Evolutionary conservation across 2,113 vertebrate genomes (phyloP).

Genomic region (Anoplopoma fimbria): DNA sequence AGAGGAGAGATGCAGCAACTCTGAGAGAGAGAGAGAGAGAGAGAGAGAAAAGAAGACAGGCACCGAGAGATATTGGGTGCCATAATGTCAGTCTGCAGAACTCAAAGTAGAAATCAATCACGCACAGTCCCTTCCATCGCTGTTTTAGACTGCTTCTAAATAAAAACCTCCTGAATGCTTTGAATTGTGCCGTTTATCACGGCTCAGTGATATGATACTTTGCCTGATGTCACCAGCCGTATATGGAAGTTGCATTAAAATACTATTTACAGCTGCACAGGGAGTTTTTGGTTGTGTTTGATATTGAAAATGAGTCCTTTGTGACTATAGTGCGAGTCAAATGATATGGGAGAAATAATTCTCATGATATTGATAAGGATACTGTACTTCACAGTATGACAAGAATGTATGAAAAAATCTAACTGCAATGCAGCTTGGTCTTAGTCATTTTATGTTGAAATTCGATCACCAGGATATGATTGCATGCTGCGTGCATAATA

Average conservation of each 20-base stretch:
- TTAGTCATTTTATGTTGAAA: not conserved
- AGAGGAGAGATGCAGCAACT: slow-evolving; percentile 45
- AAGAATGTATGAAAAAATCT: not conserved
- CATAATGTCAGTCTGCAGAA: slow-evolving; percentile 67
- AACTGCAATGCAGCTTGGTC: not conserved
- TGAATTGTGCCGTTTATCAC: slow-evolving; percentile 30
- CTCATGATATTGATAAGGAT: not conserved
- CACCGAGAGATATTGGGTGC: slow-evolving; percentile 45
- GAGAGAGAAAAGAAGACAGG: slow-evolving; percentile 51
- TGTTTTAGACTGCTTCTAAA: slow-evolving; percentile 58
- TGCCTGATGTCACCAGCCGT: slow-evolving; percentile 10
- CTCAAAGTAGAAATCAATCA: slow-evolving; percentile 73
- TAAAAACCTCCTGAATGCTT: slow-evolving; percentile 50
- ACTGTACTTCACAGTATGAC: not conserved
- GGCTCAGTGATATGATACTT: slow-evolving; percentile 21
- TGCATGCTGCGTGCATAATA: not conserved
- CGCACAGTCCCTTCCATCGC: slow-evolving; percentile 28
- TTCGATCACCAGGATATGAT: not conserved
- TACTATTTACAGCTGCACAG: slow-evolving; percentile 16
- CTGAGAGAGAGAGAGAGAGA: slow-evolving; percentile 32
- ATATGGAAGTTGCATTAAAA: slow-evolving; percentile 5
- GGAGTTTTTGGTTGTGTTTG: slow-evolving; percentile 16
- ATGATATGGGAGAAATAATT: not conserved
- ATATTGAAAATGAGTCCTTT: not conserved
- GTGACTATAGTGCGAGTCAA: not conserved